Base-by-base conservation (phyloP, 30 jellyfish, hydroid and myxozoan species). In the Cassiopea xamachana region DNA sequence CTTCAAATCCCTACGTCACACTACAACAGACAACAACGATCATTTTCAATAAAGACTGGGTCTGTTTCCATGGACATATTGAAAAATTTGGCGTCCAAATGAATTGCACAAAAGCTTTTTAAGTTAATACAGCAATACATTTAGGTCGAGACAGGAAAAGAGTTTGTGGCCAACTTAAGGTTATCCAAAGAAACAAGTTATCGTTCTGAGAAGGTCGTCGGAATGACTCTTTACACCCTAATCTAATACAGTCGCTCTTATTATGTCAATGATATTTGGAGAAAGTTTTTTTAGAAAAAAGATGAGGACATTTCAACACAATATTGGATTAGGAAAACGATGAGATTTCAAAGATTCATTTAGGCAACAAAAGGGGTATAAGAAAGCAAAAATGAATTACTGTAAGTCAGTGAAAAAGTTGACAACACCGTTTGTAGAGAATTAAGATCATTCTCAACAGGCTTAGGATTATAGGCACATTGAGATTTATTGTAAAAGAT, bases 291-390 rank as follows among this genome's bases (percentile, higher is more conserved):
- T n/a, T 15, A 75, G 46, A 75, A n/a, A 51, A 46, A 75, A 48
- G 47, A 15, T 51, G 85, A 75, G 15, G 72, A 43, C 85, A 43
- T 46, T 48, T 6, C 47, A 48, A 39, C 17, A 75, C 48, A 75
- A 75, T 75, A 75, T 75, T 14, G 85, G 85, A 75, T 75, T 75
- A 75, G 72, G 5, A 47, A 13, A 75, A 8, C 69, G 85, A 75
- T 75, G 43, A 48, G 85, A 75, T 75, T 48, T 75, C 9, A 48
- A 46, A 75, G 72, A 7, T 75, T 75, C 48, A 47, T 75, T 75
- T 45, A 8, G 1, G 48, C 47, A 75, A 75, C 85, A 75, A 75
- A 15, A 19, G 7, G 0, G 46, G 47, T 1, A n/a, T 47, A 44
- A 75, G 85, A 75, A 45, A 75, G 19, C 69, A 75, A 19, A 2